Base-by-base conservation (phyloP, 2,888 invertebrate genomes). In the Ophion costatus region DNA sequence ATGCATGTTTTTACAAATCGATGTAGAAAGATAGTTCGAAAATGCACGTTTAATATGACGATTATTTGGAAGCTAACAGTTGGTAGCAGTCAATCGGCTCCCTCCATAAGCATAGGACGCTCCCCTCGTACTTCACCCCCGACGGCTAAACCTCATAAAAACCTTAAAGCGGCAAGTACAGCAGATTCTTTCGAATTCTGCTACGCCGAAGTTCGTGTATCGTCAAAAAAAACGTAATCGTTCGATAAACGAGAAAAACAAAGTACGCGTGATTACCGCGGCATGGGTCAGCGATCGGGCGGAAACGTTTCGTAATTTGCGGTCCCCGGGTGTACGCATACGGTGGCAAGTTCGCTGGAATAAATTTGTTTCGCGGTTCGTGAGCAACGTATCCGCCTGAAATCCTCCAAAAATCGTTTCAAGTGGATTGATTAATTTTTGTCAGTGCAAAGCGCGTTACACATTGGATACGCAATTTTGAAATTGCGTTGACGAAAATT, bases 101-200 rank as follows among this genome's bases (percentile, higher is more conserved):
- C n/a, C n/a, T n/a, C n/a, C n/a, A n/a, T n/a, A n/a, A n/a, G n/a
- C n/a, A n/a, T n/a, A n/a, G n/a, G n/a, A n/a, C n/a, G n/a, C n/a
- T n/a, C n/a, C n/a, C n/a, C n/a, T n/a, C n/a, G n/a, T n/a, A n/a
- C n/a, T n/a, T n/a, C n/a, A n/a, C n/a, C n/a, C n/a, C n/a, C n/a
- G n/a, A n/a, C n/a, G n/a, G n/a, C n/a, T n/a, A n/a, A n/a, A n/a
- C n/a, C n/a, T n/a, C n/a, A n/a, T n/a, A n/a, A n/a, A n/a, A n/a
- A n/a, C n/a, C n/a, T 20, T 20, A 51, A 51, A 51, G 51, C 51
- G 51, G 51, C 10, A 4, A 20, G n/a, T 11, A 14, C 2, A 56
- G 56, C 7, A 14, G 29, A 70, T 70, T 29, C 29, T 70, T 70
- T n/a, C 29, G 10, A 67, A 45, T 67, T 10, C 22, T n/a, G 22